These are phyloP conservation scores for Lichenostomus cassidix DNA, from an alignment of 2,113 vertebrate species.

Conservation along the genomic window DNA sequence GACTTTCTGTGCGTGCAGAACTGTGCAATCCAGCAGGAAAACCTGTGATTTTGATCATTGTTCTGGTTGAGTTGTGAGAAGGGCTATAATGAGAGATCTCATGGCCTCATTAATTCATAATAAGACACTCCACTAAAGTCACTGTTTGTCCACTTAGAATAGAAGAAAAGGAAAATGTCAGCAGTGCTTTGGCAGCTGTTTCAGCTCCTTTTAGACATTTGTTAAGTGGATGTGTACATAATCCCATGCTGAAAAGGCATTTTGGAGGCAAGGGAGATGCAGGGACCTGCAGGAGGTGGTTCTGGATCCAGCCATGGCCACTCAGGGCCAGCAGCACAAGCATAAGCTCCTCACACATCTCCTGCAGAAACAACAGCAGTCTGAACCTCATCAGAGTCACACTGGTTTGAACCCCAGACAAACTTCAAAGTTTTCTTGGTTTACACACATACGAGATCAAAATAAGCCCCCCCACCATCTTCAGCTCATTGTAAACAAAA, in stretches of 20 bases:
- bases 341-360: accelerated
- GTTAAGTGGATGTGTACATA: background rate
- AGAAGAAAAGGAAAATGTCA: background rate
- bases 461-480: background rate
- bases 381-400: background rate
- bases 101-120: background rate
- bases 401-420: background rate
- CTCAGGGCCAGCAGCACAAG: background rate
- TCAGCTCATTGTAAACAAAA: background rate
- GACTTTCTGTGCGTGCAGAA: background rate
- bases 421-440: background rate
- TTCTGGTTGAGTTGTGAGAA: background rate
- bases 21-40: background rate
- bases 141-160: background rate
- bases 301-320: background rate
- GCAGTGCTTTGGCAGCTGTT: background rate
- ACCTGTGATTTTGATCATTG: background rate
- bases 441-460: background rate
- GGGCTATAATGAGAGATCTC: background rate
- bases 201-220: background rate
- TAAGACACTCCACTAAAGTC: background rate
- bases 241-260: background rate
- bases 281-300: accelerated
- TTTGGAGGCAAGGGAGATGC: background rate
- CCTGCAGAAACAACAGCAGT: background rate